Evolutionary conservation across 2,888 invertebrate genomes (phyloP).

Genomic region (Dolomedes plantarius): DNA sequence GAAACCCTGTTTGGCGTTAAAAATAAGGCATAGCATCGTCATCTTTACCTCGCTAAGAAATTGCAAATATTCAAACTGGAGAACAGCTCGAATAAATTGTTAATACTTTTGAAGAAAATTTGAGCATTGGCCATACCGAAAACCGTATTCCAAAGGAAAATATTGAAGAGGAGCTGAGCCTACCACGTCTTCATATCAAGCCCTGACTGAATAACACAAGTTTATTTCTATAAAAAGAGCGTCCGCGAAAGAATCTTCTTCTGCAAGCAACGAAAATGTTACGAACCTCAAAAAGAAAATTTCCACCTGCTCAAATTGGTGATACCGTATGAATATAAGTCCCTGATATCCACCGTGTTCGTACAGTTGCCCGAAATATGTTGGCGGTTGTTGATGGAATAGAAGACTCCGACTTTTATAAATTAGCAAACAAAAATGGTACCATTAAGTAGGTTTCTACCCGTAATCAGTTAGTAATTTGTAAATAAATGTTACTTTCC

Average conservation of each 20-base stretch:
- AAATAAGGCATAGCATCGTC: no score
- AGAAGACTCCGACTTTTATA: constrained; percentile 25
- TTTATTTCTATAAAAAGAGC: constrained; percentile 61
- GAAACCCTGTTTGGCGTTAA: no score
- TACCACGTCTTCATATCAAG: constrained; percentile 39
- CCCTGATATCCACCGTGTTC: constrained; percentile 11
- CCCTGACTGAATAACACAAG: constrained; percentile 43
- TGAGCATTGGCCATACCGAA: no score
- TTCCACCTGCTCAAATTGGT: no score
- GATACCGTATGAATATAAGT: constrained; percentile 2
- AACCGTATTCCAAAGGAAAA: no score
- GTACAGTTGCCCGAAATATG: constrained; percentile 38
- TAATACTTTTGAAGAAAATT: no score
- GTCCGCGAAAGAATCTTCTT: constrained; percentile 44
- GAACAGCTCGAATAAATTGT: constrained; percentile 9
- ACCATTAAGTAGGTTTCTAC: constrained; percentile 48
- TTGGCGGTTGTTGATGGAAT: constrained; percentile 40
- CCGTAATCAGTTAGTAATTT: neutral
- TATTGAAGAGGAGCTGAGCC: constrained; percentile 44
- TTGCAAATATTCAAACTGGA: constrained; percentile 34
- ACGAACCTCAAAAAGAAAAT: no score
- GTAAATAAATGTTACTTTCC: constrained; percentile 49
- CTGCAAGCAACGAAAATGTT: no score
- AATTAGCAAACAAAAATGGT: constrained; percentile 43
- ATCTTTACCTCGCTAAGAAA: no score